Base-by-base conservation (phyloP, 92 coral and sea anemone genomes). In the Phymanthus crucifer region DNA sequence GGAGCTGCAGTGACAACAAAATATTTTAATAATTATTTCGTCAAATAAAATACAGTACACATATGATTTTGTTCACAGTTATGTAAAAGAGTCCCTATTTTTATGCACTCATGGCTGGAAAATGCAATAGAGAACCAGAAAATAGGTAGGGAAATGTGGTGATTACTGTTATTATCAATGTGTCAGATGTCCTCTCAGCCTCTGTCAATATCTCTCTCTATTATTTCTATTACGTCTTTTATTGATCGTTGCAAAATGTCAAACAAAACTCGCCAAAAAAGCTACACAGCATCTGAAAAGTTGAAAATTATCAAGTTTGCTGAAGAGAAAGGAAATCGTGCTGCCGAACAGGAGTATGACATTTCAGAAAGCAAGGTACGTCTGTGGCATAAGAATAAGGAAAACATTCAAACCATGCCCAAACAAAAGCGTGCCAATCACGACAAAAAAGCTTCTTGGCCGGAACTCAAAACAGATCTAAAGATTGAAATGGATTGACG, bases 51-150 rank as follows among this genome's bases (percentile, higher is more conserved):
- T n/a, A n/a, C n/a, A n/a, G n/a, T n/a, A n/a, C n/a, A n/a, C n/a
- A n/a, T n/a, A n/a, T n/a, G n/a, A n/a, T n/a, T n/a, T 50, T 21
- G 4, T 54, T 54, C 26, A 54, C 81, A 91, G 97, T 83, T 89
- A 69, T 87, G 81, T 43, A 89, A 80, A 46, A 87, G 87, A 50
- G 76, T 87, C 12, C 90, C 93, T 11, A 83, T 82, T 65, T 90
- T 79, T 33, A 91, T 84, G 80, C 97, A 92, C 65, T 78, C 89
- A 7, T 92, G 97, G 97, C 97, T 92, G 0, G 78, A 87, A 27
- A 83, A 83, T 58, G 88, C 81, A 66, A 88, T 78, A 54, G 72
- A 66, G 19, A 87, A 84, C 56, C 85, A 73, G 36, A 37, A 86
- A 27, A 26, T 77, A 84, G 94, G 94, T 90, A 67, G 47, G n/a